These are phyloP conservation scores for Scolopax mira DNA, from an alignment of 2,113 vertebrate genomes.

Conservation along the genomic window DNA sequence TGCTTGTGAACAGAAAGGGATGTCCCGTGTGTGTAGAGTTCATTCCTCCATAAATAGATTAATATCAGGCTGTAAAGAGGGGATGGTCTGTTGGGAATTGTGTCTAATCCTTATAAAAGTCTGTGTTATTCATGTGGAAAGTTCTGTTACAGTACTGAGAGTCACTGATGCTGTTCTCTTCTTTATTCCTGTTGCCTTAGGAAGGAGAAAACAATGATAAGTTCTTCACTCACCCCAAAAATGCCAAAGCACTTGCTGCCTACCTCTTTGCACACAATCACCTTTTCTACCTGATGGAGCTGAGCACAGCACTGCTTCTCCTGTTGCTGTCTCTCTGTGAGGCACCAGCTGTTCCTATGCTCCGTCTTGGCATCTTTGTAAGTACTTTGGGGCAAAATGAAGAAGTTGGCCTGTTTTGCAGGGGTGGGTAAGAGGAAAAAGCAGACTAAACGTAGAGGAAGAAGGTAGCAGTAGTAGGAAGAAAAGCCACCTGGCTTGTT, in stretches of 20 bases:
- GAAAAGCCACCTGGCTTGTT: neutral
- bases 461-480: neutral
- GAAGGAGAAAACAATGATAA: constrained; percentile 99
- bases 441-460: neutral
- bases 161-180: neutral
- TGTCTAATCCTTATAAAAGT: neutral
- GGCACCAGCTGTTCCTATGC: constrained; percentile 90
- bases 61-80: neutral
- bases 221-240: constrained; percentile 95
- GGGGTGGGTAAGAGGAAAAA: neutral
- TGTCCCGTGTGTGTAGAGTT: neutral
- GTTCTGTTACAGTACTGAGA: neutral
- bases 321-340: constrained; percentile 94
- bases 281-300: constrained; percentile 97
- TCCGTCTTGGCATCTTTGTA: constrained; percentile 93
- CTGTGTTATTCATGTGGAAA: neutral
- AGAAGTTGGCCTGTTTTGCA: neutral
- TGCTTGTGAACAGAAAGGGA: neutral
- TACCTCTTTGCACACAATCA: constrained; percentile 98
- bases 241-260: constrained; percentile 87
- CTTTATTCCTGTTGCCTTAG: constrained; percentile 65
- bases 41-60: neutral
- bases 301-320: constrained; percentile 87
- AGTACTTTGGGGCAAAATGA: neutral
- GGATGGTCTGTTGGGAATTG: neutral